Base-by-base conservation (phyloP, 2,113 vertebrate species). In the Stigmatopora nigra region DNA sequence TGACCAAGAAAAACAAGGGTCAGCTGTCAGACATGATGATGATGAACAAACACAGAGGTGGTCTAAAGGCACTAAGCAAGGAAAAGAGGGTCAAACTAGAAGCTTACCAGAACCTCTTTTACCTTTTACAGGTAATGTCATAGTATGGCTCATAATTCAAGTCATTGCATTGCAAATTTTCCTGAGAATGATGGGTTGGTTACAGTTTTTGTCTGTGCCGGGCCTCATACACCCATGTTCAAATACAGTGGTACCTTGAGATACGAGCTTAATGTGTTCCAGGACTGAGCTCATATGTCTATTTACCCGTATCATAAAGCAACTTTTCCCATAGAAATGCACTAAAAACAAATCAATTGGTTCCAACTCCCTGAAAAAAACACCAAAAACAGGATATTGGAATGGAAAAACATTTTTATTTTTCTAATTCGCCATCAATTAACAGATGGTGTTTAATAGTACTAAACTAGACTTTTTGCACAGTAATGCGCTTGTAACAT, bases 1-100 rank as follows among this genome's bases (percentile, higher is more conserved):
- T 99, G 77, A 97, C 94, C 51, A 97, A 96, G 82, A 99, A 99
- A 84, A 99, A 98, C 81, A 98, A 98, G 86, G 91, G 92, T 5
- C 94, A 98, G 75, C 86, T 98, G 12, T 96, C 94, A 31, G 89
- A 98, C 78, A 95, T 99, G 92, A 97, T 99, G 96, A 96, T 95
- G 94, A 89, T 97, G 80, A 98, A 95, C 82, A 98, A 98, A 80
- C 95, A 98, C 75, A 92, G 87, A 17, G 96, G 96, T 14, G 97
- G 97, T 13, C 90, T 99, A 68, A 99, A 99, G 90, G 96, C 96
- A 8, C 75, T 99, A 68, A 99, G 97, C 88, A 99, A 99, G 81
- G 97, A 98, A 86, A 99, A 99, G 86, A 88, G 97, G 61, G 85
- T 95, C 67, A 98, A 96, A 61, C 78, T 99, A 81, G 96, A 99